These are phyloP conservation scores for Drosophila peninsularis DNA, from an alignment of 2,888 invertebrate species.

Conservation along the genomic window DNA sequence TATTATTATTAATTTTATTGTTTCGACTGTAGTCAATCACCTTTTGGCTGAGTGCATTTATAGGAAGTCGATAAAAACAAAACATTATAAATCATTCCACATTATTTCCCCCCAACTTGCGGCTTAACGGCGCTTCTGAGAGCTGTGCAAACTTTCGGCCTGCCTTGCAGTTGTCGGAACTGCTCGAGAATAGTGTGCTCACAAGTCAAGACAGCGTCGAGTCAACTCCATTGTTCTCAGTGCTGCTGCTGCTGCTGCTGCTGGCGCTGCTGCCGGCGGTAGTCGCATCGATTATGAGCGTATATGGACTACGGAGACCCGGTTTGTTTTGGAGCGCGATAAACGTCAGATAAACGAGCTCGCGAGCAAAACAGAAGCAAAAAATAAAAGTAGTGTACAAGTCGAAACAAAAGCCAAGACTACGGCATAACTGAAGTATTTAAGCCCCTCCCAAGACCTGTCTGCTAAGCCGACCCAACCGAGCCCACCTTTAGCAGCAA, in stretches of 20 bases:
- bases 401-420: conserved; percentile 28
- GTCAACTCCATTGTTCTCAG: conserved; percentile 48
- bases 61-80: conserved; percentile 72
- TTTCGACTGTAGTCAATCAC: conserved; percentile 70
- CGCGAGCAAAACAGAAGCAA: conserved; percentile 69
- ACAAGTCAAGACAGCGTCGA: conserved; percentile 67
- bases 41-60: conserved; percentile 62
- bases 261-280: conserved; percentile 46
- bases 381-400: conserved; percentile 4
- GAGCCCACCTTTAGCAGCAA: not conserved
- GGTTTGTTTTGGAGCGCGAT: conserved; percentile 74
- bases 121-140: conserved; percentile 19
- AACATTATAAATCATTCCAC: conserved; percentile 55
- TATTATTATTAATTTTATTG: conserved; percentile 28
- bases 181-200: conserved; percentile 63
- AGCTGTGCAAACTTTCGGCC: conserved; percentile 57
- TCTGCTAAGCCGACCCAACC: conserved; percentile 4
- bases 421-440: conserved; percentile 36
- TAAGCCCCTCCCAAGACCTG: conserved; percentile 34
- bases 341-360: conserved; percentile 73
- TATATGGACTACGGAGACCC: conserved; percentile 74
- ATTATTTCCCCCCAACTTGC: conserved; percentile 39
- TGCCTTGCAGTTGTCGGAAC: conserved; percentile 76
- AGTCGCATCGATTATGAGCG: conserved; percentile 70
- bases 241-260: conserved; percentile 38